These are phyloP conservation scores for Drosophila watanabei DNA, from an alignment of 1,140 invertebrate genomes.

Conservation along the genomic window DNA sequence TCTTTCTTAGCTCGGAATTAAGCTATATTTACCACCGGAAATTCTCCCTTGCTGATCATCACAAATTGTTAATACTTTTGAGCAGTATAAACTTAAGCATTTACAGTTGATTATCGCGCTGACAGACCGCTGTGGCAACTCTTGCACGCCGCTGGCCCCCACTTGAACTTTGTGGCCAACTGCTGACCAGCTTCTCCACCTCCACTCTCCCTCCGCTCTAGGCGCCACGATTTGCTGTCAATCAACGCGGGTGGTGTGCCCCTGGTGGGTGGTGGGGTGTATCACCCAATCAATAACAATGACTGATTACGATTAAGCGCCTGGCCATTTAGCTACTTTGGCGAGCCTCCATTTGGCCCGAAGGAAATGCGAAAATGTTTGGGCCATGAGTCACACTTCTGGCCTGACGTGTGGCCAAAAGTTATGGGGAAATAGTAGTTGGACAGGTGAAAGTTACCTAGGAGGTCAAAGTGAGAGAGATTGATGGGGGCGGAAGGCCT, in stretches of 20 bases:
- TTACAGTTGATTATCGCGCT: slow-evolving; percentile 22
- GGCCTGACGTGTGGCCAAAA: slow-evolving; percentile 10
- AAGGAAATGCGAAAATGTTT: slow-evolving; percentile 31
- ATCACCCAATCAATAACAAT: slow-evolving; percentile 57
- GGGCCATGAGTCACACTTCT: slow-evolving; percentile 23
- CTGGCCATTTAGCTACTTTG: slow-evolving; percentile 39
- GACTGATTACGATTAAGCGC: slow-evolving; percentile 62
- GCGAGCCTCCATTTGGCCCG: slow-evolving; percentile 52
- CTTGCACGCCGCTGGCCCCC: slow-evolving; percentile 23
- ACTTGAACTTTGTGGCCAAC: slow-evolving; percentile 70
- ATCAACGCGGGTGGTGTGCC: slow-evolving; percentile 35
- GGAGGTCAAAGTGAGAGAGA: slow-evolving; percentile 13
- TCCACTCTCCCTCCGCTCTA: slow-evolving; percentile 9
- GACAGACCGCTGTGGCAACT: slow-evolving; percentile 31
- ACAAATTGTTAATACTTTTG: neutral
- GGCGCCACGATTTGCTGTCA: slow-evolving; percentile 48
- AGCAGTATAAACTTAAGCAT: slow-evolving; percentile 10
- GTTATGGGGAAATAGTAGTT: slow-evolving; percentile 27
- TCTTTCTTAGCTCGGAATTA: neutral
- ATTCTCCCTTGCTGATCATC: neutral
- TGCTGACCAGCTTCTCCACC: slow-evolving; percentile 52
- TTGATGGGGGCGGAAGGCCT: slow-evolving; percentile 23
- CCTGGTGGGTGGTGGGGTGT: slow-evolving; percentile 2
- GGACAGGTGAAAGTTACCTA: slow-evolving; percentile 29
- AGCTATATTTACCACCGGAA: neutral